Conservation (phyloP, 2,888 invertebrate genomes). For the Octodonta nipae region DNA sequence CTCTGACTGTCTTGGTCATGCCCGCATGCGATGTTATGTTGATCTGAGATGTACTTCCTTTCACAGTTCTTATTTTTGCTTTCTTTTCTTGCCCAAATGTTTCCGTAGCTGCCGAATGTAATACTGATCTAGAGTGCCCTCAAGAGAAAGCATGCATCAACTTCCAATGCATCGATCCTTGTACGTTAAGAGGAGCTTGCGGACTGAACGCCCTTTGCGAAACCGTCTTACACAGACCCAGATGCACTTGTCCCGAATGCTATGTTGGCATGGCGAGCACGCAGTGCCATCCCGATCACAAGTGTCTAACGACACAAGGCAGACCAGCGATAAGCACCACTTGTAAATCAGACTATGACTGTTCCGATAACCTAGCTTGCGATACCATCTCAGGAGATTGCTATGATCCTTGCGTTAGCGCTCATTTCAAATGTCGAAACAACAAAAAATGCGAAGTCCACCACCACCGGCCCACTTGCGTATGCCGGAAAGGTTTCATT, state of each 20-base stretch:
- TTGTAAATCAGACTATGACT: constrained; percentile 57
- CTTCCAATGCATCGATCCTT: constrained; percentile 82
- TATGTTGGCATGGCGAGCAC: constrained; percentile 71
- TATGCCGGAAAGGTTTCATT: constrained; percentile 78
- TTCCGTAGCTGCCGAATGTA: constrained; percentile 53
- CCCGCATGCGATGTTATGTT: constrained; percentile 47
- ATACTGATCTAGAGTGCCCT: constrained; percentile 80
- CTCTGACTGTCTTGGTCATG: constrained; percentile 36
- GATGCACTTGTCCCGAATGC: constrained; percentile 80
- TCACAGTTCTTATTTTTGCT: constrained; percentile 76
- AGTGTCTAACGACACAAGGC: constrained; percentile 53
- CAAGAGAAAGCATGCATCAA: constrained; percentile 84
- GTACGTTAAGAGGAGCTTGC: constrained; percentile 75
- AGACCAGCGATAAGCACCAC: constrained; percentile 42
- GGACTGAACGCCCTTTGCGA: constrained; percentile 81
- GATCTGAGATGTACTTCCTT: constrained; percentile 50
- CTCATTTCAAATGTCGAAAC: constrained; percentile 56
- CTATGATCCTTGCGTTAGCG: constrained; percentile 62
- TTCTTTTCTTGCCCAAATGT: constrained; percentile 49
- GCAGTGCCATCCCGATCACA: constrained; percentile 65
- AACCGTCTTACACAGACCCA: constrained; percentile 69
- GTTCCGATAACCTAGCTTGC: constrained; percentile 63
- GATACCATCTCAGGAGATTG: constrained; percentile 57
- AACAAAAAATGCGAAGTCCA: constrained; percentile 82
- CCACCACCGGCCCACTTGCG: constrained; percentile 71